These are phyloP conservation scores for Trachymyrmex cornetzi DNA, from an alignment of 1,140 invertebrate genomes.

Conservation along the genomic window DNA sequence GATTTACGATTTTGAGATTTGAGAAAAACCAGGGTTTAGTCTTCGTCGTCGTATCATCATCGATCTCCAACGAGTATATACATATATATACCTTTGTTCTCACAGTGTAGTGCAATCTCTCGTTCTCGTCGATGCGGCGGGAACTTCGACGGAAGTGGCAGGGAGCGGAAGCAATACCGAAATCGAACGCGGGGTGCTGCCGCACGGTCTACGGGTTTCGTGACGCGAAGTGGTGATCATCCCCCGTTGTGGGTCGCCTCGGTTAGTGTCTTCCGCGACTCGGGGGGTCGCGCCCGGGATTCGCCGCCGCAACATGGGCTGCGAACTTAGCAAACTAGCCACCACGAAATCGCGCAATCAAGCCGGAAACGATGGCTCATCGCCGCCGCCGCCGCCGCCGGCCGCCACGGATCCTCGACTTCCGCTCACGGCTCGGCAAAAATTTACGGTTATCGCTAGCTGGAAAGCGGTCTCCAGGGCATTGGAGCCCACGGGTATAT, in stretches of 20 bases:
- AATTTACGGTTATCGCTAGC: slow-evolving; percentile 94
- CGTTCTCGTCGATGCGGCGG: slow-evolving; percentile 40
- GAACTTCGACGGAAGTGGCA: slow-evolving; percentile 48
- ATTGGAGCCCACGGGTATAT: slow-evolving; percentile 94
- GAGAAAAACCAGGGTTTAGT: slow-evolving; percentile 5
- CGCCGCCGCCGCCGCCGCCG: slow-evolving; percentile 86
- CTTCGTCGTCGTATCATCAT: slow-evolving; percentile 7
- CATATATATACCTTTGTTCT: background rate
- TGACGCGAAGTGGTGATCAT: slow-evolving; percentile 39
- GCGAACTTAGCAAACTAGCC: slow-evolving; percentile 92
- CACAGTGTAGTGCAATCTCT: slow-evolving; percentile 24
- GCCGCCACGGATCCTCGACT: slow-evolving; percentile 92
- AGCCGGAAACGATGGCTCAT: slow-evolving; percentile 82
- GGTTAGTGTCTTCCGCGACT: slow-evolving; percentile 49
- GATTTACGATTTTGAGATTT: background rate
- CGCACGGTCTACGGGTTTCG: slow-evolving; percentile 35
- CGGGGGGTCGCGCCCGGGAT: slow-evolving; percentile 11
- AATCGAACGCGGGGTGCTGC: slow-evolving; percentile 25
- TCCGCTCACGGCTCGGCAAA: slow-evolving; percentile 94
- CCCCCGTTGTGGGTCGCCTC: slow-evolving; percentile 21
- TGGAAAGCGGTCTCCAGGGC: slow-evolving; percentile 96
- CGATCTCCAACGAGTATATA: background rate
- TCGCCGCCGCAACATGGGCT: slow-evolving; percentile 89
- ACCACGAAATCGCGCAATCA: slow-evolving; percentile 87
- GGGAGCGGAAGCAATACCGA: slow-evolving; percentile 53